phyloP scores from a whole-genome alignment of 2,797 vertebrate genomes.

The Centroberyx gerrardi region DNA sequence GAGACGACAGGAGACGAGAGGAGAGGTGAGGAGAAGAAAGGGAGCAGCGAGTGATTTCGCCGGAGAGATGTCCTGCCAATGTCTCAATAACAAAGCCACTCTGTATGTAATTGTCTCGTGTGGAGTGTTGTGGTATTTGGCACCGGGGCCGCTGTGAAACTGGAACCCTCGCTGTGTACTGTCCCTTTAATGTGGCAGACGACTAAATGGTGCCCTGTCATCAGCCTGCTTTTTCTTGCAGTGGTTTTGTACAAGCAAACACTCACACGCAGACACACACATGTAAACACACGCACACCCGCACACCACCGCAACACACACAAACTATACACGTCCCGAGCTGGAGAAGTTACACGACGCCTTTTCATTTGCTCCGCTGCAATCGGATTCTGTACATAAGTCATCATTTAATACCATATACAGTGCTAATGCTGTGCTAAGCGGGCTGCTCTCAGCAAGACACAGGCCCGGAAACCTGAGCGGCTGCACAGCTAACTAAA shows the following conservation, averaged over 20 bases:
- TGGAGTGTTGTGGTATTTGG: slow-evolving; percentile 78
- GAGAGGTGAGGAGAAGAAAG: slow-evolving; percentile 49
- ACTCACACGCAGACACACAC: slow-evolving; percentile 60
- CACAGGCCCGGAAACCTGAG: slow-evolving; percentile 52
- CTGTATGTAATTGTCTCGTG: slow-evolving; percentile 73
- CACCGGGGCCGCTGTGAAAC: slow-evolving; percentile 68
- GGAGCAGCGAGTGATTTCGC: slow-evolving; percentile 10
- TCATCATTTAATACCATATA: slow-evolving; percentile 5
- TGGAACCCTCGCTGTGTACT: slow-evolving; percentile 61
- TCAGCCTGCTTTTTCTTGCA: slow-evolving; percentile 66
- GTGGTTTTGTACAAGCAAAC: slow-evolving; percentile 72
- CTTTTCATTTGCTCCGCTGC: slow-evolving; percentile 25
- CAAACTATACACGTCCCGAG: slow-evolving; percentile 38
- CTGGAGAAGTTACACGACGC: slow-evolving; percentile 36
- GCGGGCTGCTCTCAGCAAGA: slow-evolving; percentile 33
- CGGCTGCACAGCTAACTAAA: slow-evolving; percentile 66
- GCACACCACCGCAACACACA: slow-evolving; percentile 58
- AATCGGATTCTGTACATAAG: slow-evolving; percentile 3
- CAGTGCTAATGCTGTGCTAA: not conserved
- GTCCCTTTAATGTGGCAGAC: slow-evolving; percentile 78
- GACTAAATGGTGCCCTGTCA: slow-evolving; percentile 74
- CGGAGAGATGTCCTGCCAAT: slow-evolving; percentile 49
- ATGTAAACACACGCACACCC: slow-evolving; percentile 68
- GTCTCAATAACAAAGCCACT: slow-evolving; percentile 70
- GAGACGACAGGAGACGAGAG: slow-evolving; percentile 22